Conservation (phyloP, 2,888 invertebrate species). For the Ormyrus thymus region DNA sequence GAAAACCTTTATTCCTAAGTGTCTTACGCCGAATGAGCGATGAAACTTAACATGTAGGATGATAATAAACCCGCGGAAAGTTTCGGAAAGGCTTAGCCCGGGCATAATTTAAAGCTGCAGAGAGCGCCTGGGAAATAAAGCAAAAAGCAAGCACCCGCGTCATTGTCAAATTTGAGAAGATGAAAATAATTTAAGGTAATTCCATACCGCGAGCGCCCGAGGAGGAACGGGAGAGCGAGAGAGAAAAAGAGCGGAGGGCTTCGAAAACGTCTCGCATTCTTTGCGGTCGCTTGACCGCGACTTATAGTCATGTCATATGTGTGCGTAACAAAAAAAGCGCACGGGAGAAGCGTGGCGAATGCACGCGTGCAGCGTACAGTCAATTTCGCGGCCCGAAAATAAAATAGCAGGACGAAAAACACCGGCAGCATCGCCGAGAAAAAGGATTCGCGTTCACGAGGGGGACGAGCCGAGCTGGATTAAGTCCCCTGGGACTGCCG, state of each 20-base stretch:
- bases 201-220: slow-evolving; percentile 26
- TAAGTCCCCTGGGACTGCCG: slow-evolving; percentile 25
- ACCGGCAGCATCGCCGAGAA: slow-evolving; percentile 1
- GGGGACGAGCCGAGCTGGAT: slow-evolving; percentile 11
- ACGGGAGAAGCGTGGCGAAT: slow-evolving; percentile 40
- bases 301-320: slow-evolving; percentile 54
- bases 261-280: slow-evolving; percentile 49
- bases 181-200: slow-evolving; percentile 54
- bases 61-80: neutral
- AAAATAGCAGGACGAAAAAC: slow-evolving; percentile 23
- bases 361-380: neutral
- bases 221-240: slow-evolving; percentile 4
- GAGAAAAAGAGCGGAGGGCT: neutral
- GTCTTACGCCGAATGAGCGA: too few relatives aligned
- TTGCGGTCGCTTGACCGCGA: slow-evolving; percentile 54
- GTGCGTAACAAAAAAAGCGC: slow-evolving; percentile 25
- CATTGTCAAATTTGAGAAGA: slow-evolving; percentile 53
- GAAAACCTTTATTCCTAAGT: too few relatives aligned
- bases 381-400: slow-evolving; percentile 11
- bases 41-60: neutral
- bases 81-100: neutral
- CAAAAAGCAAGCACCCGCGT: slow-evolving; percentile 25
- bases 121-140: slow-evolving; percentile 12
- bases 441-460: slow-evolving; percentile 38
- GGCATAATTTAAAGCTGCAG: neutral